phyloP scores from a whole-genome alignment of 92 coral and sea anemone genomes.

The Ricordea florida region DNA sequence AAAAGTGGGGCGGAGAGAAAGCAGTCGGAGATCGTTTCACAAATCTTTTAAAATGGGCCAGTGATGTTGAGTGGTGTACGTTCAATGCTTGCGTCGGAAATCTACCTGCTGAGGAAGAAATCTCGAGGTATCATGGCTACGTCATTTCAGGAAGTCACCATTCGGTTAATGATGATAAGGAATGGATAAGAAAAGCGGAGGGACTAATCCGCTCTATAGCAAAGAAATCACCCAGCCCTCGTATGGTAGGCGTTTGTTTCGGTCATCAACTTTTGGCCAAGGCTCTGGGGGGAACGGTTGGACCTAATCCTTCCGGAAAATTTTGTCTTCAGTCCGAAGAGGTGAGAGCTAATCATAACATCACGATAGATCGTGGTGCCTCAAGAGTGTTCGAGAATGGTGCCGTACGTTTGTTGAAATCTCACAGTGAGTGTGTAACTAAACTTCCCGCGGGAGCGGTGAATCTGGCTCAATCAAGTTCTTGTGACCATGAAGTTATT shows the following conservation, averaged over 20 bases:
- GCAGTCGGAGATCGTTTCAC: conserved; percentile 37
- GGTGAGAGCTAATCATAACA: conserved; percentile 31
- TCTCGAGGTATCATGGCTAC: conserved; percentile 64
- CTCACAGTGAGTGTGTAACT: conserved; percentile 79
- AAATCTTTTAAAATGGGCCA: conserved; percentile 6
- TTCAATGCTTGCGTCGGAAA: conserved; percentile 60
- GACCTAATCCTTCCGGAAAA: conserved; percentile 65
- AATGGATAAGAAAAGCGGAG: conserved; percentile 65
- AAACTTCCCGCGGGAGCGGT: conserved; percentile 71
- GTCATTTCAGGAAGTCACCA: conserved; percentile 71
- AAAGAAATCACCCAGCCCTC: conserved; percentile 43
- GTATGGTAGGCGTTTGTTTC: conserved; percentile 82
- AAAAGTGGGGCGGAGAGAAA: conserved; percentile 82
- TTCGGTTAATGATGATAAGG: conserved; percentile 69
- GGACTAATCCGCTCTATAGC: conserved; percentile 43
- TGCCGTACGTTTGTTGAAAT: conserved; percentile 57
- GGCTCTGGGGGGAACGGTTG: conserved; percentile 84
- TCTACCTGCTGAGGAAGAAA: conserved; percentile 60
- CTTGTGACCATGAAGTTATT: conserved; percentile 81
- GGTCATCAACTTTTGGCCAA: conserved; percentile 84
- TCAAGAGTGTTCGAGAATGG: conserved; percentile 56
- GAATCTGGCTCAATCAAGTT: conserved; percentile 61
- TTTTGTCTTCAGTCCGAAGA: conserved; percentile 73
- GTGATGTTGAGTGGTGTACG: conserved; percentile 51
- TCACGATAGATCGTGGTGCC: conserved; percentile 12